Evolutionary conservation across 2,113 vertebrate species (phyloP).

Genomic region (Zosterops japonicus): DNA sequence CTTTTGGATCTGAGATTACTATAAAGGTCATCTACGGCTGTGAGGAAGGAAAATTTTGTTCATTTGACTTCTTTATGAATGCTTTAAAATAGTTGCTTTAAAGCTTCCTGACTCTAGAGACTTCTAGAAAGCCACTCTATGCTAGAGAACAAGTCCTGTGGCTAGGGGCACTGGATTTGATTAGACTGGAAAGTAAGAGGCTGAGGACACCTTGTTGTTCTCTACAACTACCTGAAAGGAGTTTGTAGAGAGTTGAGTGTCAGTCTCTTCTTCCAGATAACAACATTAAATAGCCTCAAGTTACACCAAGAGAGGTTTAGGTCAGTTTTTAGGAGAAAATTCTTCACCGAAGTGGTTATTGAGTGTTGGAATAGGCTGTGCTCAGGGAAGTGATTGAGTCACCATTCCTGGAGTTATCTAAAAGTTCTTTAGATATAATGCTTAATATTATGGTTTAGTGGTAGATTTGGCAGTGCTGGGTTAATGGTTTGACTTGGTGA

Average conservation of each 20-base stretch:
- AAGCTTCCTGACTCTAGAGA: neutral
- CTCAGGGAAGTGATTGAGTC: neutral
- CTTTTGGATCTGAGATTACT: neutral
- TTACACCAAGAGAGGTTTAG: neutral
- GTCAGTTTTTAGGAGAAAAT: neutral
- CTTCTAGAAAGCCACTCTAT: neutral
- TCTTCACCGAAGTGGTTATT: neutral
- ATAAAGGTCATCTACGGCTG: neutral
- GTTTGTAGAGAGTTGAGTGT: neutral
- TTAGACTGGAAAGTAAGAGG: neutral
- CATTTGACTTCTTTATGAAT: neutral
- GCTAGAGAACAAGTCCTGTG: neutral
- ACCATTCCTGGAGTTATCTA: neutral
- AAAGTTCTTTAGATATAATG: neutral
- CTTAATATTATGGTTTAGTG: neutral
- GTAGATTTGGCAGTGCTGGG: neutral
- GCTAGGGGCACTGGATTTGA: neutral
- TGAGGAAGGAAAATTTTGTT: neutral
- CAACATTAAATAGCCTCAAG: neutral
- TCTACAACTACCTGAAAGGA: neutral
- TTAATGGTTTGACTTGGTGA: neutral
- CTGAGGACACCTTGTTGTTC: neutral
- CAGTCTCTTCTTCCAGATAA: neutral
- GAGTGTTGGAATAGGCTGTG: neutral
- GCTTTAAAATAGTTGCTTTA: neutral